A percentile compares a stretch with the other conserved stretches of the same genome.
Conservation (phyloP, 2,888 invertebrate genomes). For the Gnatocerus cornutus region DNA sequence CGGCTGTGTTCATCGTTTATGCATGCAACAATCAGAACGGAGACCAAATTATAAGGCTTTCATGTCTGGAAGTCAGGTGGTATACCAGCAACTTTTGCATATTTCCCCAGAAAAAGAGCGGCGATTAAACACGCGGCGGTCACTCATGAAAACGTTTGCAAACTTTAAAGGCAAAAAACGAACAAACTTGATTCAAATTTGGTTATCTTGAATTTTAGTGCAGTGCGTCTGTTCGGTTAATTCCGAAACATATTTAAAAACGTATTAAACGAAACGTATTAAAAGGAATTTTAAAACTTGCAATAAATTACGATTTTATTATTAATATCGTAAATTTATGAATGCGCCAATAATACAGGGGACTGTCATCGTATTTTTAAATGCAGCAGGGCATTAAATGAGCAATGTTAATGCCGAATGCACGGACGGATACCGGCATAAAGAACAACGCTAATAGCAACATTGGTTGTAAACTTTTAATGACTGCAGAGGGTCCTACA, state of each 20-base stretch:
- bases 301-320: constrained; percentile 67
- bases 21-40: constrained; percentile 61
- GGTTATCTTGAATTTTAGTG: too few species aligned
- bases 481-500: constrained; percentile 61
- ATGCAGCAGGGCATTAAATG: constrained; percentile 65
- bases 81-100: constrained; percentile 57
- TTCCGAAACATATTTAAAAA: constrained; percentile 52
- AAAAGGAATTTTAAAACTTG: constrained; percentile 63
- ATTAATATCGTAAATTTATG: constrained; percentile 66
- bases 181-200: too few species aligned
- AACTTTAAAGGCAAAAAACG: neutral
- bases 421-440: constrained; percentile 62
- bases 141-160: too few species aligned
- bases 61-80: constrained; percentile 61
- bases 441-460: constrained; percentile 65
- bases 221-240: neutral
- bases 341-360: constrained; percentile 65
- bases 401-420: constrained; percentile 66
- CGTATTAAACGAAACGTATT: constrained; percentile 54
- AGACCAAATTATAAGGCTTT: constrained; percentile 59
- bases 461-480: constrained; percentile 66
- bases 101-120: constrained; percentile 38
- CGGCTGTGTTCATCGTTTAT: constrained; percentile 59
- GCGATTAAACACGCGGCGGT: constrained; percentile 1
- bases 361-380: constrained; percentile 66